A percentile compares a stretch with the other conserved stretches of the same genome.
Conservation (phyloP, 2,888 invertebrate species). For the Andrena fulva region DNA sequence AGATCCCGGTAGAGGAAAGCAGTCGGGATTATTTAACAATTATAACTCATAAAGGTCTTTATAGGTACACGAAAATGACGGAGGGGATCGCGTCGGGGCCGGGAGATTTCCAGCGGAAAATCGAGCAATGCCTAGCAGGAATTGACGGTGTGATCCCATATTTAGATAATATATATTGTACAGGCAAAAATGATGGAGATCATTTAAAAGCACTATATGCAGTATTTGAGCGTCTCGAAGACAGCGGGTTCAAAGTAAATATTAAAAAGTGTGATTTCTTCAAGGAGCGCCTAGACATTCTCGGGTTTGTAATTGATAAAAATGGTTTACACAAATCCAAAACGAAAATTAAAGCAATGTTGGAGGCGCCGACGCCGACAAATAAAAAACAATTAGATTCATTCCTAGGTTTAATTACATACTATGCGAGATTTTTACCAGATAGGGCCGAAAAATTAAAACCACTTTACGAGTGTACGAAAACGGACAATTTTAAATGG, state of each 20-base stretch:
- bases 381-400: constrained; percentile 66
- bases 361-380: constrained; percentile 63
- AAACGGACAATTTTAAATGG: constrained; percentile 68
- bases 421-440: constrained; percentile 77
- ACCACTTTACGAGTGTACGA: constrained; percentile 66
- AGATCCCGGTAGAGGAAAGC: neutral
- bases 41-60: constrained; percentile 6
- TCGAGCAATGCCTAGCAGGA: no score
- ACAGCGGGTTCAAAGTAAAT: constrained; percentile 33
- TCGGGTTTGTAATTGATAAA: constrained; percentile 69
- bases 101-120: no score
- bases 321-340: constrained; percentile 66
- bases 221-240: neutral
- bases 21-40: neutral
- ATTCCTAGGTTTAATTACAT: constrained; percentile 75
- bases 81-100: neutral
- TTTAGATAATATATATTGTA: constrained; percentile 38
- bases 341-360: constrained; percentile 67
- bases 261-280: constrained; percentile 70
- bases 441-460: constrained; percentile 67
- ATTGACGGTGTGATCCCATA: no score
- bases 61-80: constrained; percentile 5
- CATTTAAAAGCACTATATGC: constrained; percentile 9
- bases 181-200: constrained; percentile 17
- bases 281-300: constrained; percentile 60